These are phyloP conservation scores for Amphibalanus amphitrite DNA, from an alignment of 1,140 invertebrate species.

Conservation along the genomic window DNA sequence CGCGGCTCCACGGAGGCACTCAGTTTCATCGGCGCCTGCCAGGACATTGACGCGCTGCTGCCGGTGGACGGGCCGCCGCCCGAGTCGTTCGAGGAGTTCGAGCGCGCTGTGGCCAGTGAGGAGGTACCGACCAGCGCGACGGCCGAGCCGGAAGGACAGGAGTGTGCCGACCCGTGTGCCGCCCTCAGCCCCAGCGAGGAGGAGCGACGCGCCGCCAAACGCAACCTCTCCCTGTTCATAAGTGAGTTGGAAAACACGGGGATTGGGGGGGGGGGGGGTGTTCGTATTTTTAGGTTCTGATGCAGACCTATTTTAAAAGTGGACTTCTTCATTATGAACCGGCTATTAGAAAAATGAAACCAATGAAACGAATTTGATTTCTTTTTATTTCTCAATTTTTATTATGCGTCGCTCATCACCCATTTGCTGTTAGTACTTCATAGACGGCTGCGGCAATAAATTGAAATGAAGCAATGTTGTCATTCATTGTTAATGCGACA, in stretches of 20 bases:
- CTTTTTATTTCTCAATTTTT: no score
- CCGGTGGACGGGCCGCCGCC: background rate
- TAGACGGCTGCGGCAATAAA: no score
- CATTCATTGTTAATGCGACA: no score
- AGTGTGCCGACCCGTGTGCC: background rate
- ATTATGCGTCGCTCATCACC: no score
- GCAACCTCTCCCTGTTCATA: background rate
- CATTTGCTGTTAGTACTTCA: no score
- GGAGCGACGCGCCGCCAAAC: background rate
- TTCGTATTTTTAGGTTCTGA: background rate
- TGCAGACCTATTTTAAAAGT: background rate
- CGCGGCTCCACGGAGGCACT: background rate
- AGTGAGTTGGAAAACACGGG: background rate
- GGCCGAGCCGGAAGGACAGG: background rate
- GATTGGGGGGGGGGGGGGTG: background rate
- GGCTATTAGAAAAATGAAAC: no score
- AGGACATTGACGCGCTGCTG: background rate
- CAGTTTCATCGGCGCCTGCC: background rate
- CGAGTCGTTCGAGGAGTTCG: background rate
- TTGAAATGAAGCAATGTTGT: no score
- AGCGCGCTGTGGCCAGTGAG: background rate
- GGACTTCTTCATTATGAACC: no score
- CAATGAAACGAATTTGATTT: no score
- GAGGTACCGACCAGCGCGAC: background rate
- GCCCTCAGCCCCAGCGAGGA: background rate